A percentile compares a stretch with the other conserved stretches of the same genome.
Conservation (phyloP, 2,888 invertebrate species). For the Bellardia pandia region DNA sequence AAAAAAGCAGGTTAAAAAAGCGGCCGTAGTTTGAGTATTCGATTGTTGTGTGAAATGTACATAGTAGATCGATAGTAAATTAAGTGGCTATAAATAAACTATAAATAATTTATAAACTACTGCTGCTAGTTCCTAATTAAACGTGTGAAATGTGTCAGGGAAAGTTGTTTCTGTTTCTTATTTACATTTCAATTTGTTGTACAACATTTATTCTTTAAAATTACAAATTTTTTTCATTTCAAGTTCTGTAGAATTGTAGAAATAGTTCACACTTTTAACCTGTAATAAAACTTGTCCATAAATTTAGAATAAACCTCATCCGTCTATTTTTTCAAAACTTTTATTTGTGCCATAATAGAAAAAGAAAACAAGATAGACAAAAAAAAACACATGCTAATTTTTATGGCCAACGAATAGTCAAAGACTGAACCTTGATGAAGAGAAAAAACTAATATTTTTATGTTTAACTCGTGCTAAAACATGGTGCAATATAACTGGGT, state of each 20-base stretch:
- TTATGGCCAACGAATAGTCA: background rate
- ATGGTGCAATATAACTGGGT: background rate
- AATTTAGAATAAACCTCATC: background rate
- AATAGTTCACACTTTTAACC: background rate
- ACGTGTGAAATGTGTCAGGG: no score
- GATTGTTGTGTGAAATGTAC: no score
- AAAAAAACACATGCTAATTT: background rate
- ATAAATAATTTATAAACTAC: no score
- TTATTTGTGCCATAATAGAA: background rate
- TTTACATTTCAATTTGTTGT: background rate
- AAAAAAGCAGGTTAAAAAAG: no score
- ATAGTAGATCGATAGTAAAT: no score
- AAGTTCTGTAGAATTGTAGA: background rate
- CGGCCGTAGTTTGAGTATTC: no score
- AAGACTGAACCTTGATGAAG: constrained; percentile 10
- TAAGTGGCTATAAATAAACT: no score
- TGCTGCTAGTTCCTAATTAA: no score
- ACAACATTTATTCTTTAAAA: background rate
- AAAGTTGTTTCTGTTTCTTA: no score
- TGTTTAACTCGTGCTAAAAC: background rate
- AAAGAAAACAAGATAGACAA: constrained; percentile 5
- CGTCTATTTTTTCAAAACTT: background rate
- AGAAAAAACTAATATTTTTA: background rate
- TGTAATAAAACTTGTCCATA: constrained; percentile 3
- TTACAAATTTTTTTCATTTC: background rate